Conservation (phyloP, 1,140 invertebrate species). For the Steinernema feltiae region DNA sequence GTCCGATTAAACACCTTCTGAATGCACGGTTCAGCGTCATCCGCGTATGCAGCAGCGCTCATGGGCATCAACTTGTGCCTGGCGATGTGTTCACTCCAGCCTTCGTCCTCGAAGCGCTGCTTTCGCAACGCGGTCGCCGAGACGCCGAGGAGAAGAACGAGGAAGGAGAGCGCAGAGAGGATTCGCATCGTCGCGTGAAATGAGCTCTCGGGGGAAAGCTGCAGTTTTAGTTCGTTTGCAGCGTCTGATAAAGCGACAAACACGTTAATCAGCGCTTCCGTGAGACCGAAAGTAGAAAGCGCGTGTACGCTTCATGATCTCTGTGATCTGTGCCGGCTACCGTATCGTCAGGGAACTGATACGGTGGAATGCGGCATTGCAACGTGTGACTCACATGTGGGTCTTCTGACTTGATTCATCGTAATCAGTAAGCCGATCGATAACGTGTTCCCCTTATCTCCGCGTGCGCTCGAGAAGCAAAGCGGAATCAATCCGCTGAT, state of each 20-base stretch:
- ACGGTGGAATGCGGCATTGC: too few species aligned
- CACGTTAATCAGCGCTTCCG: too few species aligned
- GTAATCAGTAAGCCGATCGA: too few species aligned
- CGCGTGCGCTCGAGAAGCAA: background rate
- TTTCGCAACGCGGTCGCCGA: background rate
- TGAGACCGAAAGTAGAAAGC: too few species aligned
- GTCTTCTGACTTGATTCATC: too few species aligned
- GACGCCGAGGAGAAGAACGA: background rate
- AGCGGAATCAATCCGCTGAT: background rate
- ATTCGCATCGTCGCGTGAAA: background rate
- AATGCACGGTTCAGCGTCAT: slow-evolving; percentile 1
- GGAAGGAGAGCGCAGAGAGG: background rate
- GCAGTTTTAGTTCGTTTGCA: background rate
- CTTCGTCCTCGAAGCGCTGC: slow-evolving; percentile 4
- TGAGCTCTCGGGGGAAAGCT: background rate
- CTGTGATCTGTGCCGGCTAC: too few species aligned
- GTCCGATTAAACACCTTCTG: background rate
- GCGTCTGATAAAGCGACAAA: background rate
- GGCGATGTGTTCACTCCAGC: too few species aligned
- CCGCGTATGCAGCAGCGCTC: slow-evolving; percentile 15
- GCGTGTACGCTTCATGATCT: too few species aligned
- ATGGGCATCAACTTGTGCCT: slow-evolving; percentile 6
- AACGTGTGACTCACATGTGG: too few species aligned
- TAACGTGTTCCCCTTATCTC: background rate
- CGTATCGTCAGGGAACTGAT: too few species aligned